A percentile compares a stretch with the other conserved stretches of the same genome.
Conservation (phyloP, 2,888 invertebrate genomes). For the Epirrhoe tristata region DNA sequence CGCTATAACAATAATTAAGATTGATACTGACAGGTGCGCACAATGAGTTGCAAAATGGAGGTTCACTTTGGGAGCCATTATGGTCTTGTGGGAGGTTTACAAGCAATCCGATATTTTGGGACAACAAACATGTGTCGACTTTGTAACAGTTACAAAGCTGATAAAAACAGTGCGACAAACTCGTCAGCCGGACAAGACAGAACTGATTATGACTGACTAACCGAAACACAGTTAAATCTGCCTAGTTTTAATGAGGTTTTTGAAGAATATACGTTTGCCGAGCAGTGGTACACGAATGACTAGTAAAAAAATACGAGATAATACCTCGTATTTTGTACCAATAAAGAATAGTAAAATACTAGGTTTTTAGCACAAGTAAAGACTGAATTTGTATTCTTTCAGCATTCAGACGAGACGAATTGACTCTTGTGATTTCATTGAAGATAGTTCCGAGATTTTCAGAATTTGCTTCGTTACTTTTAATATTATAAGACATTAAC, state of each 20-base stretch:
- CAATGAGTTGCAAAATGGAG: conserved; percentile 53
- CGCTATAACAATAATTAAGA: conserved; percentile 56
- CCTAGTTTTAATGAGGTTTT: neutral
- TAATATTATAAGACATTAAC: neutral
- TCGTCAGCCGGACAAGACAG: too few relatives aligned
- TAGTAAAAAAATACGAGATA: neutral
- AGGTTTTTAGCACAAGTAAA: neutral
- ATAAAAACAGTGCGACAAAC: neutral
- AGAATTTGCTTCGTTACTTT: neutral
- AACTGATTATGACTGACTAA: neutral
- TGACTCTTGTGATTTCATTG: neutral
- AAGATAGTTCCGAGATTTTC: neutral
- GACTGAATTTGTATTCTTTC: neutral
- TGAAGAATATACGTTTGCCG: neutral
- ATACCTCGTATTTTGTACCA: neutral
- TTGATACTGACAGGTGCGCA: conserved; percentile 53
- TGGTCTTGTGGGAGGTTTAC: conserved; percentile 19
- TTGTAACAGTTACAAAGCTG: neutral
- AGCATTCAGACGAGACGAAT: neutral
- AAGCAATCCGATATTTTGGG: neutral
- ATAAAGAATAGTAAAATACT: neutral
- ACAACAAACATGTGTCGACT: neutral
- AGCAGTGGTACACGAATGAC: too few relatives aligned
- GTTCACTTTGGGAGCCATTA: conserved; percentile 30
- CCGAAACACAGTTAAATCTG: too few relatives aligned